These are phyloP conservation scores for Ips typographus DNA, from an alignment of 1,140 invertebrate species.

Conservation along the genomic window DNA sequence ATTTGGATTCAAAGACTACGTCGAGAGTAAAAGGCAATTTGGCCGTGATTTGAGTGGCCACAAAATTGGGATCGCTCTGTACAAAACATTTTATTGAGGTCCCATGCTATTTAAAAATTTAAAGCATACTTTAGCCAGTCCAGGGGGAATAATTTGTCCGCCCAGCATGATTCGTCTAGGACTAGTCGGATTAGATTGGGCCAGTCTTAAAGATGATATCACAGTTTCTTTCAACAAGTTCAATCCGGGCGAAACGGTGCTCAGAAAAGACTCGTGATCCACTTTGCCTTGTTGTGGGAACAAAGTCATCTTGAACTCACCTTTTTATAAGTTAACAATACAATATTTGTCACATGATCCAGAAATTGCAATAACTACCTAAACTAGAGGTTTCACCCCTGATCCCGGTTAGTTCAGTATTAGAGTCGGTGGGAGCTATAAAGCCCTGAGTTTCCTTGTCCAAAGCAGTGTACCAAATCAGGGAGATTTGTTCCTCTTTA, in stretches of 20 bases:
- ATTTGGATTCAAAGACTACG: slow-evolving; percentile 79
- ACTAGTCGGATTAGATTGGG: slow-evolving; percentile 58
- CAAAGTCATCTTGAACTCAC: slow-evolving; percentile 25
- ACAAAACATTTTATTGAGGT: slow-evolving; percentile 20
- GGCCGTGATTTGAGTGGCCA: slow-evolving; percentile 78
- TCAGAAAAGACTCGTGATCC: slow-evolving; percentile 72
- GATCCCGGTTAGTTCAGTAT: slow-evolving; percentile 65
- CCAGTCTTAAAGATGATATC: slow-evolving; percentile 64
- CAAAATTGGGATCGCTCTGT: slow-evolving; percentile 71
- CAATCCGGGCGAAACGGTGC: slow-evolving; percentile 69
- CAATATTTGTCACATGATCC: background rate
- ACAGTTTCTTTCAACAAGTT: slow-evolving; percentile 79
- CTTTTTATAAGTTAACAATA: background rate
- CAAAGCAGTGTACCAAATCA: slow-evolving; percentile 77
- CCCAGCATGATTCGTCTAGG: slow-evolving; percentile 64
- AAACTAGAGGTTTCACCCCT: slow-evolving; percentile 75
- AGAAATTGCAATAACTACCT: slow-evolving; percentile 51
- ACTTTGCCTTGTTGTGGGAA: slow-evolving; percentile 55
- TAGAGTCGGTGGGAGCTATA: slow-evolving; percentile 59
- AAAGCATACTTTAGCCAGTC: slow-evolving; percentile 50
- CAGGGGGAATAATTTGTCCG: slow-evolving; percentile 55
- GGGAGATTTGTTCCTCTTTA: slow-evolving; percentile 60
- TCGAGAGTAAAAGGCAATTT: slow-evolving; percentile 83
- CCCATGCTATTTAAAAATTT: background rate
- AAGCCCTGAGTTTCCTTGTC: slow-evolving; percentile 68